A percentile compares a stretch with the other conserved stretches of the same genome.
Evolutionary conservation across 2,113 vertebrate species (phyloP).

Genomic region (Cygnus atratus): DNA sequence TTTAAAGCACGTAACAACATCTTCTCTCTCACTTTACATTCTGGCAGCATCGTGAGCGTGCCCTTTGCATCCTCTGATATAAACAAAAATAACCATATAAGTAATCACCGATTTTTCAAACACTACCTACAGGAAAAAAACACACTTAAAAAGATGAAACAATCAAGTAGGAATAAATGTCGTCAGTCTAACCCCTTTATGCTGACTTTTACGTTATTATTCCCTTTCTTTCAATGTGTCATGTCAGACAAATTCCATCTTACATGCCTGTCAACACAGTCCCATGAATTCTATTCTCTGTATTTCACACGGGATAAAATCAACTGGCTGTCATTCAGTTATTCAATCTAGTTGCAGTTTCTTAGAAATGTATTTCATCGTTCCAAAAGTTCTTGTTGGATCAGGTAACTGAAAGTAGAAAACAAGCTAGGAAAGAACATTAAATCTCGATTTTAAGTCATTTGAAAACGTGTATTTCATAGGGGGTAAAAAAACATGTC

Average conservation of each 20-base stretch:
- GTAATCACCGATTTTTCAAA: background rate
- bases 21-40: constrained; percentile 88
- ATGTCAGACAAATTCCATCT: background rate
- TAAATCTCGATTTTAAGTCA: background rate
- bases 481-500: background rate
- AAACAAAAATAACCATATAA: constrained; percentile 30
- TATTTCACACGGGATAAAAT: background rate
- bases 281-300: background rate
- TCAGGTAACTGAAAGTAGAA: background rate
- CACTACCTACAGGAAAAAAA: background rate
- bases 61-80: constrained; percentile 88
- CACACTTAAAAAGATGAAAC: background rate
- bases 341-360: background rate
- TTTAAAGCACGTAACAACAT: constrained; percentile 89
- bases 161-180: background rate
- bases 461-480: background rate
- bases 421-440: background rate
- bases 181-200: background rate
- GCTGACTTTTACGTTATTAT: background rate
- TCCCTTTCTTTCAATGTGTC: background rate
- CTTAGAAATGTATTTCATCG: background rate
- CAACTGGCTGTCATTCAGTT: background rate
- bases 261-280: background rate
- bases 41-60: constrained; percentile 84
- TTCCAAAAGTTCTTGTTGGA: background rate